Base-by-base conservation (phyloP, 2,113 vertebrate genomes). In the Falco punctatus region DNA sequence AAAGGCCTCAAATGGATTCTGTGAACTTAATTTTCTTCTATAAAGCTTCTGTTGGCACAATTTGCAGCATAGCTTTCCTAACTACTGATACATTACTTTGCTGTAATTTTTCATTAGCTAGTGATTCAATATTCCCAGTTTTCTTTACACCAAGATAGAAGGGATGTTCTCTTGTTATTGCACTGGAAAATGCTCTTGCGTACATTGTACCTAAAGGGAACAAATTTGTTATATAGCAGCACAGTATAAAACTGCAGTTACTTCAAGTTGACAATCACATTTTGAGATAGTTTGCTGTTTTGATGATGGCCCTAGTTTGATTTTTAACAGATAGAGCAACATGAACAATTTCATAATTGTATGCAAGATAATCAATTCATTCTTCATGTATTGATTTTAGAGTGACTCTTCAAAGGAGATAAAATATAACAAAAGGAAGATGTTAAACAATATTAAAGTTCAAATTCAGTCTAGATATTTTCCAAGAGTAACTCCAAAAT, bases 21-120 rank as follows among this genome's bases (percentile, higher is more conserved):
- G n/a, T 81, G 87, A 95, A 92, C 91, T 93, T 95, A 81, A 87
- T 94, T 96, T 95, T 92, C 81, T 88, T 92, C 58, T 86, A 57
- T 58, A 90, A 95, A 94, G 42, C 57, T 96, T 90, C 35, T 75
- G 18, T 77, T 85, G 88, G 88, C 74, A 85, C 48, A 80, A 57
- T 93, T 87, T 92, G 27, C 81, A 62, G 81, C 66, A 87, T 44
- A 86, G 48, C 44, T 92, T 90, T 90, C 92, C 84, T 93, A 93
- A 71, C 64, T 80, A 48, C 79, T 38, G 46, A 90, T 84, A 86
- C 51, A 65, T 93, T 91, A 87, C 33, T 44, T 89, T 95, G 40
- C 55, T 95, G 74, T 86, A 93, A 92, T 90, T 92, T 94, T 89
- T 94, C 46, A 90, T 96, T 94, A 95, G 30, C 62, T 83, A 58